Evolutionary conservation across 2,113 vertebrate species (phyloP), one percentile per base, ranked within the genome.

Genomic region (Lichenostomus cassidix): DNA sequence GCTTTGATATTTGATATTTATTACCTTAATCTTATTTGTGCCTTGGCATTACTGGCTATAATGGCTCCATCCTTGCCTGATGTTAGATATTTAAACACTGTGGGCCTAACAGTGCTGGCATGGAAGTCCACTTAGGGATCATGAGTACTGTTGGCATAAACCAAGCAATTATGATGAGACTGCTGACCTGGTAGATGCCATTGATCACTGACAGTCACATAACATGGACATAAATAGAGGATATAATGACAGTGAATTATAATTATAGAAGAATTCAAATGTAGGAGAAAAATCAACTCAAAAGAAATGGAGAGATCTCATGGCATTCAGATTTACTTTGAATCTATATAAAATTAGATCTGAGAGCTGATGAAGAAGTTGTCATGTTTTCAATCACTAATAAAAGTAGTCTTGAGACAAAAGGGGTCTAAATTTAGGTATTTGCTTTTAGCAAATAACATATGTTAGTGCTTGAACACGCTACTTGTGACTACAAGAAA

Each of bases 1-100:
- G 68, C 95, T 96, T 96, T 94, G 96, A 93, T 93, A 94, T 94
- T 89, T 94, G 92, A 93, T 96, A 90, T 95, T 96, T 97, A 96
- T 95, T 94, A 93, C 90, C 79, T 92, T 96, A 96, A 95, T 94
- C 79, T 94, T 89, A 87, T 94, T 95, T 96, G 93, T 96, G 87
- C 87, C 50, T 81, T 74, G 59, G 55, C 83, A 77, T 93, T 96
- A 44, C 75, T 46, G 59, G 35, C 67, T 92, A 5, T 88, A 93
- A 83, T 70, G 76, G 76, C 55, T 95, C 88, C 68, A 55, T 95
- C 79, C 53, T 80, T 96, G 94, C 75, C 90, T 92, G 50, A 90
- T 70, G 63, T 90, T 95, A 86, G 64, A 77, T 67, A 50, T 83
- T 92, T 86, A 93, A 92, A 74, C 67, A 37, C 49, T 90, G 47